These are phyloP conservation scores for Chrysochloris asiatica DNA, from an alignment of 2,113 vertebrate genomes.

Conservation along the genomic window DNA sequence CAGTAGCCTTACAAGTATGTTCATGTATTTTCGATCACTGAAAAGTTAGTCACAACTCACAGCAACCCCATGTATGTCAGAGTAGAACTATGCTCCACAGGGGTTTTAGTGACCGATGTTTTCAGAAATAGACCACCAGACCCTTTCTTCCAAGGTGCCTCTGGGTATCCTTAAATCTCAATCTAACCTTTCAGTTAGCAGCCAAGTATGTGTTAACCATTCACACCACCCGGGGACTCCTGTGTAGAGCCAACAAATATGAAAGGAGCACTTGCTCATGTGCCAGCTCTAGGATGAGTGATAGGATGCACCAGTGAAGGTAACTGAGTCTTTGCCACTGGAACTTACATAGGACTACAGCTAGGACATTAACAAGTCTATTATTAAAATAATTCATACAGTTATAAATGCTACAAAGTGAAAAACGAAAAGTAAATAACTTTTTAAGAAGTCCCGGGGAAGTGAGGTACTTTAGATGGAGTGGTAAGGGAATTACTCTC, in stretches of 20 bases:
- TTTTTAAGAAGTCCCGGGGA: not conserved
- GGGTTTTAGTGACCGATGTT: not conserved
- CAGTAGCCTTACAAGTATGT: not conserved
- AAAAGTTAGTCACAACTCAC: not conserved
- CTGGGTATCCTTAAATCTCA: not conserved
- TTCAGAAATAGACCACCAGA: not conserved
- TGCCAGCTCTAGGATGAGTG: not conserved
- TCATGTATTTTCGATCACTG: not conserved
- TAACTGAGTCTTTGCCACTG: not conserved
- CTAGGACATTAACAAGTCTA: not conserved
- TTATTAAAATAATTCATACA: slow-evolving; percentile 20
- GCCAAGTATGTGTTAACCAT: not conserved
- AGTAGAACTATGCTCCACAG: not conserved
- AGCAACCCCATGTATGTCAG: not conserved
- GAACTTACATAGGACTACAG: not conserved
- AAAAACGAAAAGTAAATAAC: not conserved
- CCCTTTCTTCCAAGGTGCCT: not conserved
- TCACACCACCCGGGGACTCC: not conserved
- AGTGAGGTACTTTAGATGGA: not conserved
- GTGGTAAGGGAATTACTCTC: not conserved
- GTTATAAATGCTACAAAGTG: not conserved
- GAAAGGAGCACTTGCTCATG: not conserved
- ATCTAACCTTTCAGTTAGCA: not conserved
- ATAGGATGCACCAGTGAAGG: not conserved
- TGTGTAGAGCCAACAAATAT: not conserved